A percentile compares a stretch with the other conserved stretches of the same genome.
Conservation (phyloP, 2,113 vertebrate genomes). For the Thomomys bottae region DNA sequence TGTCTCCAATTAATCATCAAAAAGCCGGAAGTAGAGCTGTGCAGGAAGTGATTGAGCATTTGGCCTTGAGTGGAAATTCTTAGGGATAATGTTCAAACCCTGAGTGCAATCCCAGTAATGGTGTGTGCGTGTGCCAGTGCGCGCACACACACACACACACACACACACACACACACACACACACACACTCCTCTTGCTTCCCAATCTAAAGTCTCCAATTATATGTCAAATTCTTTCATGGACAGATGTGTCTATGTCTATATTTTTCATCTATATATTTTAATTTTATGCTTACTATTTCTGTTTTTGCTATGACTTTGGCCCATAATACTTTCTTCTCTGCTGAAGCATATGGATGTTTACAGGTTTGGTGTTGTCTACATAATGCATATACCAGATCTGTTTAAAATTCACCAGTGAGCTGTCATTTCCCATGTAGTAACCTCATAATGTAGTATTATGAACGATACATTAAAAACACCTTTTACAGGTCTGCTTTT, state of each 20-base stretch:
- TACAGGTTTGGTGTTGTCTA: not conserved
- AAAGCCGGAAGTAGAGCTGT: no score
- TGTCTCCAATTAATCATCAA: no score
- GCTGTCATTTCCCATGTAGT: not conserved
- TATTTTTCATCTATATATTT: not conserved
- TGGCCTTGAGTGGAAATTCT: no score
- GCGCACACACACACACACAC: no score
- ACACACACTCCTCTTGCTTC: no score
- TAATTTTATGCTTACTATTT: not conserved
- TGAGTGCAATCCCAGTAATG: no score
- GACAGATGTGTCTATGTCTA: not conserved
- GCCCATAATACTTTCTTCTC: not conserved
- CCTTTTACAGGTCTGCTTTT: rapidly evolving
- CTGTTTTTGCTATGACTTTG: not conserved
- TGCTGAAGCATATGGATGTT: not conserved
- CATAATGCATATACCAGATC: not conserved
- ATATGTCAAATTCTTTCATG: not conserved
- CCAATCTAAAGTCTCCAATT: no score
- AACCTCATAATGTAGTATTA: not conserved
- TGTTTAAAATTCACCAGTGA: not conserved
- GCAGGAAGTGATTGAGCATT: no score
- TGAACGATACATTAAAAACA: not conserved
- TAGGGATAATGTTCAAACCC: no score
- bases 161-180: no score
- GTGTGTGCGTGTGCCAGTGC: no score